Base-by-base conservation (phyloP, 2,888 invertebrate genomes). In the Malthinus flaveolus region DNA sequence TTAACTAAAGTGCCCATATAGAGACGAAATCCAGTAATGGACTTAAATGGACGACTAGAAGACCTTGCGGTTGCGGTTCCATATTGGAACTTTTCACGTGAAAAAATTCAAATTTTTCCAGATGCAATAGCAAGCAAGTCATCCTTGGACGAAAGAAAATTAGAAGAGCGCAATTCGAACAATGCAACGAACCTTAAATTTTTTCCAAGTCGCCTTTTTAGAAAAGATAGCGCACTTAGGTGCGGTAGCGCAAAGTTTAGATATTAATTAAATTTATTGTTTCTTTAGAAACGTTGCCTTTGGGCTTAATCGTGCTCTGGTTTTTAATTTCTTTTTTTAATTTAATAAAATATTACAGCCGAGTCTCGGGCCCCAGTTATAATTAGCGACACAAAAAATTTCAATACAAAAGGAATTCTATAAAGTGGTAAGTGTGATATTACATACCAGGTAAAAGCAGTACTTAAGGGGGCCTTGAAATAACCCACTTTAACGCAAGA, bases 361-460 rank as follows among this genome's bases (percentile, higher is more conserved):
- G 23, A 23, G 3, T 23, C 23, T 23, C 23, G 23, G 5, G 3
- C 5, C 23, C 23, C 10, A 36, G 36, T 11, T 36, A 36, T 6
- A 11, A 36, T 36, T 35, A 35, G 2, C 36, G 10, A 7, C 39
- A 42, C 9, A 7, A 42, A 42, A 42, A 42, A 42, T 9, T 15
- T 39, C 1, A 15, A 7, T n/a, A 42, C 15, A 42, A 42, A 42
- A 12, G 39, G 23, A 42, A 42, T n/a, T 42, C 23, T 13, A 42
- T 15, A 42, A 15, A n/a, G 15, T n/a, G 23, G 39, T 42, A 15
- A 42, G 39, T 42, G 8, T 42, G 39, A 42, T 42, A 42, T 42
- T 42, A 42, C 39, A 42, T 42, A 42, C 15, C 9, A 2, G 15
- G 15, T 9, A 15, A 42, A 10, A 42, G 23, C 5, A 9, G 8